Base-by-base conservation (phyloP, 2,888 invertebrate genomes). In the Thereva unica region DNA sequence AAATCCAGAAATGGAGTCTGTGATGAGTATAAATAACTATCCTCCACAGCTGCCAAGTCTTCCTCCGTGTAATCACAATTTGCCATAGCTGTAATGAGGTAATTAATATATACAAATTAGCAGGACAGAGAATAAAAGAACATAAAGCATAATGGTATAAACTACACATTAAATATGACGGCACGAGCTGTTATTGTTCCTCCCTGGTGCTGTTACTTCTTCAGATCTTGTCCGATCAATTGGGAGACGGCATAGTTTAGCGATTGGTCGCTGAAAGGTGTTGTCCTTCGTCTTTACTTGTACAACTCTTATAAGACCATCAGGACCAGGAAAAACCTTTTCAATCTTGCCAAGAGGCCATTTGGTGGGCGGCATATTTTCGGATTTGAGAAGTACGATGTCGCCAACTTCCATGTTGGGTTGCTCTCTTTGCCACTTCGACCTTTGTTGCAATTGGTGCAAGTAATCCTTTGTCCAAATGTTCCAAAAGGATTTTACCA, bases 401-500 rank as follows among this genome's bases (percentile, higher is more conserved):
- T 49, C 49, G 9, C 49, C 49, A 6, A 9, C 10, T 37, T 53
- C 4, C 4, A 35, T 3, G 7, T 37, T 37, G 7, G 9, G 7
- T 35, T 35, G 34, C n/a, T 12, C 34, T 6, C 8, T 1, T 3
- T n/a, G n/a, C 53, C 53, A 53, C n/a, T 35, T 53, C 4, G 66
- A 45, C 10, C 74, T 34, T 35, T 70, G 53, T 57, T 75, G 74
- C 1, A 76, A 69, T 2, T 63, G 47, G 23, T 67, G 42, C 0
- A 74, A 67, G 61, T 75, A 75, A 40, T 74, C 74, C 63, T 55
- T 65, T 41, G 61, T 56, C 71, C 23, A 23, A 23, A 23, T 23
- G 2, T 23, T 1, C 23, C 23, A 23, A 23, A 23, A 23, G 2
- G 23, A 68, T 41, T 74, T 72, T 4, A 67, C 65, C 56, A 74